Percentiles rank a stretch among this genome's conserved stretches.
phyloP scores from a whole-genome alignment of 2,113 vertebrate species.

The Bos indicus region DNA sequence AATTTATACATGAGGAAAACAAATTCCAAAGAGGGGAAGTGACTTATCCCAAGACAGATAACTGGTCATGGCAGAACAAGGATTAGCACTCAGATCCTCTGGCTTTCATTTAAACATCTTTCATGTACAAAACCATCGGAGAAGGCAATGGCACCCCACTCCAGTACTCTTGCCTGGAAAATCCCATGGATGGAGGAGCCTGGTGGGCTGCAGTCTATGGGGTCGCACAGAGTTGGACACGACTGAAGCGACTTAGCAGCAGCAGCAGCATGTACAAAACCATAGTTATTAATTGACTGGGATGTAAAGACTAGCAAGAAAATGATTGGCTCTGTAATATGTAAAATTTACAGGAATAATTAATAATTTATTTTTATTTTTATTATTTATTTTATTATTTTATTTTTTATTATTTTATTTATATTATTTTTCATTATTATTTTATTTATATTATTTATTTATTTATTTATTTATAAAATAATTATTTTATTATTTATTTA shows the following conservation, averaged over 20 bases:
- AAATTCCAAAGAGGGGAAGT: not conserved
- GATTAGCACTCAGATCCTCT: not conserved
- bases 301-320: not conserved
- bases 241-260: no score
- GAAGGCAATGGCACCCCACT: no score
- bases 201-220: no score
- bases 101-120: not conserved
- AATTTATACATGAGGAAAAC: not conserved
- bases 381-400: no score
- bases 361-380: not conserved
- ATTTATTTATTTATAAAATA: no score
- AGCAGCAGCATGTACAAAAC: not conserved
- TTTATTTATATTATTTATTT: no score
- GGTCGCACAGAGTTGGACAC: no score
- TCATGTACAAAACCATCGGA: not conserved
- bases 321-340: not conserved
- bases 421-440: no score
- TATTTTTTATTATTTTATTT: no score
- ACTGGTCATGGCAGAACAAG: not conserved
- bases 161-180: no score
- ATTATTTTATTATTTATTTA: no score
- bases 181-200: no score
- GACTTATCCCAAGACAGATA: not conserved
- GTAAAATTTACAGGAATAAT: not conserved
- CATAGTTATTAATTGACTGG: not conserved